Conservation (phyloP, 2,888 invertebrate species). For the Sussaba pulchella region DNA sequence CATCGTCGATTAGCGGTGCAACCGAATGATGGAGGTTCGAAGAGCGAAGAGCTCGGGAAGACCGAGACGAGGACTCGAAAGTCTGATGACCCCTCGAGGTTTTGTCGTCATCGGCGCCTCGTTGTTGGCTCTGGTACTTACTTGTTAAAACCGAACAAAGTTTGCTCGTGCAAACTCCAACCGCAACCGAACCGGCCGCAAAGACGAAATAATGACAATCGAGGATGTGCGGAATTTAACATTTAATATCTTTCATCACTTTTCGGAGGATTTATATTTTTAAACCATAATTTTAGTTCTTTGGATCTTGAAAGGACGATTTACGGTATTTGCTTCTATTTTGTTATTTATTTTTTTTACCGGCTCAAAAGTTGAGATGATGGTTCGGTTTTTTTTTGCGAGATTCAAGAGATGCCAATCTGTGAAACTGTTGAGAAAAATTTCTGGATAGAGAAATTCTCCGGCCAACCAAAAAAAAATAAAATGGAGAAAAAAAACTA, state of each 20-base stretch:
- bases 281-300: background rate
- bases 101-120: constrained; percentile 16
- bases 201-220: constrained; percentile 10
- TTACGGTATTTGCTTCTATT: too few relatives aligned
- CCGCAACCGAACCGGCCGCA: too few relatives aligned
- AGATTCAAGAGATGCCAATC: too few relatives aligned
- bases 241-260: background rate
- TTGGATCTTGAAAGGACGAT: too few relatives aligned
- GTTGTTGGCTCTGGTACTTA: constrained; percentile 60
- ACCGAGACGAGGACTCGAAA: constrained; percentile 22
- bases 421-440: too few relatives aligned
- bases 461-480: too few relatives aligned
- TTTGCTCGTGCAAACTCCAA: constrained; percentile 50
- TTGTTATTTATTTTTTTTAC: too few relatives aligned
- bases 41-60: background rate
- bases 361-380: too few relatives aligned
- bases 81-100: constrained; percentile 51
- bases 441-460: too few relatives aligned
- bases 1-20: constrained; percentile 11
- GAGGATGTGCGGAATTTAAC: background rate
- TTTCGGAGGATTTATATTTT: background rate
- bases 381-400: too few relatives aligned
- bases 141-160: constrained; percentile 44
- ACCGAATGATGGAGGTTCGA: background rate
- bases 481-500: too few relatives aligned